Percentiles rank a stretch among this genome's conserved stretches.
Evolutionary conservation across 2,888 invertebrate genomes (phyloP).

Genomic region (Lagria hirta): DNA sequence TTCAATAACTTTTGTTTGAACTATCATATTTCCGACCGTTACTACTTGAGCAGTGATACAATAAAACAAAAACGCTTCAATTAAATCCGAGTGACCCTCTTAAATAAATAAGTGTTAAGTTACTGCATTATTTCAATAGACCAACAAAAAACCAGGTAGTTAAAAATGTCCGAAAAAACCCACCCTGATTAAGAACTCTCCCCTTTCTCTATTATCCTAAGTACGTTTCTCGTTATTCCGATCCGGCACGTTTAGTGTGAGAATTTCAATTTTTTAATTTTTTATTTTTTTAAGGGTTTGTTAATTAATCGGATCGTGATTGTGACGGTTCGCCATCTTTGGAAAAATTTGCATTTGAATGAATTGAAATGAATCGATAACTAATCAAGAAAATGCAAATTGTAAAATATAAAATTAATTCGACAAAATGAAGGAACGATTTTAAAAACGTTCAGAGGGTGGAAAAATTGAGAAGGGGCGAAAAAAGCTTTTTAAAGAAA

Average conservation of each 20-base stretch:
- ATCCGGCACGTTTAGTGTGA: conserved; percentile 5
- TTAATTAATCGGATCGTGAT: conserved; percentile 15
- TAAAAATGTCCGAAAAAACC: conserved; percentile 34
- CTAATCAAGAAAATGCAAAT: conserved; percentile 49
- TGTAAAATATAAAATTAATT: conserved; percentile 41
- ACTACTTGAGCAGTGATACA: not conserved
- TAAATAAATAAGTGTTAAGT: conserved; percentile 41
- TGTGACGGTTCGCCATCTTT: conserved; percentile 11
- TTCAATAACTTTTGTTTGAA: too few species aligned
- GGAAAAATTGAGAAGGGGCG: conserved; percentile 41
- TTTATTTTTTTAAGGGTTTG: conserved; percentile 1
- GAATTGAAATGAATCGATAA: conserved; percentile 39
- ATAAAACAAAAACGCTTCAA: conserved; percentile 31
- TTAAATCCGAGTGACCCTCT: conserved; percentile 39
- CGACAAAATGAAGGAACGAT: conserved; percentile 39
- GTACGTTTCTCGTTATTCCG: too few species aligned
- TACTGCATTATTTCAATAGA: conserved; percentile 39
- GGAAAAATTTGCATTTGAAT: conserved; percentile 22
- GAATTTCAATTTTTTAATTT: conserved; percentile 4
- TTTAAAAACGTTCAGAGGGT: conserved; percentile 38
- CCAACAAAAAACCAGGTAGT: too few species aligned
- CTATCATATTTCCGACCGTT: too few species aligned
- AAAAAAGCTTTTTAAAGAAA: conserved; percentile 46
- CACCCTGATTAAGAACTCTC: conserved; percentile 31
- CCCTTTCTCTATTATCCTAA: too few species aligned